Evolutionary conservation across 2,888 invertebrate species (phyloP).

Genomic region (Subacronicta megacephala): DNA sequence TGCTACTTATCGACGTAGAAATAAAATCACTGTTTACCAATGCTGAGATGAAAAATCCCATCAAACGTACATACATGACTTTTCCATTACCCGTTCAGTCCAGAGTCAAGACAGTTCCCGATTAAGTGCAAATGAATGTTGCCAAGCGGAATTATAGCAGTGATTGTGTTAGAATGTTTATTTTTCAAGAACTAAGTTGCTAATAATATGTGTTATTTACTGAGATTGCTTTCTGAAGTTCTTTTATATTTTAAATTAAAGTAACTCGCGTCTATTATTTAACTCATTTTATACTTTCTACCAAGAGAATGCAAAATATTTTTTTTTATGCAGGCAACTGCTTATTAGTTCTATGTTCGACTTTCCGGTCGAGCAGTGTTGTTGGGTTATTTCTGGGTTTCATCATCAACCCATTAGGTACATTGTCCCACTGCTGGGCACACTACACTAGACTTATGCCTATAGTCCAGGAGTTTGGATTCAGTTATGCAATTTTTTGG

Average conservation of each 20-base stretch:
- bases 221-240: background rate
- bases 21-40: constrained; percentile 13
- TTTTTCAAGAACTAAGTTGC: constrained; percentile 2
- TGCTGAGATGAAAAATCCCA: constrained; percentile 9
- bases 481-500: no score
- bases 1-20: background rate
- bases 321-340: no score
- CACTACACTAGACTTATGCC: no score
- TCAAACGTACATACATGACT: constrained; percentile 43
- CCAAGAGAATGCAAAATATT: no score
- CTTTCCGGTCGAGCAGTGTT: no score
- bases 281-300: background rate
- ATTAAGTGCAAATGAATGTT: constrained; percentile 50
- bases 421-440: no score
- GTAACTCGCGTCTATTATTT: background rate
- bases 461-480: no score
- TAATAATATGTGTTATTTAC: background rate
- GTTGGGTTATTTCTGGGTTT: no score
- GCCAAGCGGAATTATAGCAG: constrained; percentile 3
- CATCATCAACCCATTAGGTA: no score
- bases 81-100: constrained; percentile 48
- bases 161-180: constrained; percentile 16
- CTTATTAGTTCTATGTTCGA: no score
- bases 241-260: background rate
- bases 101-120: constrained; percentile 33